Evolutionary conservation across 2,797 vertebrate species (phyloP).

Genomic region (Phaenicophaeus curvirostris): DNA sequence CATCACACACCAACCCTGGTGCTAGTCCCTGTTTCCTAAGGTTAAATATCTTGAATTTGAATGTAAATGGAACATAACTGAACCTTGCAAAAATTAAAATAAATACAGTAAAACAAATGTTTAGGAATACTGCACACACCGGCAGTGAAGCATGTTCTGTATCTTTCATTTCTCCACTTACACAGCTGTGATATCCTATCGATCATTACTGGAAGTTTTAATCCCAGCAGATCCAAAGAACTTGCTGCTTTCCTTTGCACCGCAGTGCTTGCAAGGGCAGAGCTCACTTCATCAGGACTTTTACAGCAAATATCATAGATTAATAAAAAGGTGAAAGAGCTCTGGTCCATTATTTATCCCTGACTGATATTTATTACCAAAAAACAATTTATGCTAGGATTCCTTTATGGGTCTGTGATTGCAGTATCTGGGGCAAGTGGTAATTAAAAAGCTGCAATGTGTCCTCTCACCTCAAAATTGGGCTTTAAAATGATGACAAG

Average conservation of each 20-base stretch:
- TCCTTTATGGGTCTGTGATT: conserved; percentile 20
- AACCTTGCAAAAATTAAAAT: background rate
- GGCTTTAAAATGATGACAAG: background rate
- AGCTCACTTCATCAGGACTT: background rate
- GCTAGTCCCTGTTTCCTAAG: background rate
- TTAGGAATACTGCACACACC: fast-evolving
- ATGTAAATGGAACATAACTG: background rate
- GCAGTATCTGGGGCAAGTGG: conserved; percentile 14
- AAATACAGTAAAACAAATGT: background rate
- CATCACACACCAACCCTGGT: background rate
- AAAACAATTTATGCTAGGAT: background rate
- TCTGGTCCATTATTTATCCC: conserved; percentile 20
- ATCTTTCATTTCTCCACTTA: fast-evolving
- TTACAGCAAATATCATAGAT: background rate
- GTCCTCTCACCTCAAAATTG: background rate
- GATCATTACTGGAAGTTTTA: background rate
- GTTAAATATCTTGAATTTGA: background rate
- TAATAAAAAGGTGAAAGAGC: conserved; percentile 40
- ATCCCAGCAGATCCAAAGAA: background rate
- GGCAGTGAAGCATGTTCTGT: fast-evolving
- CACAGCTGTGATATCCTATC: fast-evolving
- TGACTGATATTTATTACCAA: conserved; percentile 39
- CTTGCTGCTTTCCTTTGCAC: background rate
- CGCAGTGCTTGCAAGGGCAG: background rate
- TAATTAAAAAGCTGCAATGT: conserved; percentile 14